phyloP scores from a whole-genome alignment of 2,113 vertebrate genomes.

The rabbit (Oryctolagus cuniculus) region DNA sequence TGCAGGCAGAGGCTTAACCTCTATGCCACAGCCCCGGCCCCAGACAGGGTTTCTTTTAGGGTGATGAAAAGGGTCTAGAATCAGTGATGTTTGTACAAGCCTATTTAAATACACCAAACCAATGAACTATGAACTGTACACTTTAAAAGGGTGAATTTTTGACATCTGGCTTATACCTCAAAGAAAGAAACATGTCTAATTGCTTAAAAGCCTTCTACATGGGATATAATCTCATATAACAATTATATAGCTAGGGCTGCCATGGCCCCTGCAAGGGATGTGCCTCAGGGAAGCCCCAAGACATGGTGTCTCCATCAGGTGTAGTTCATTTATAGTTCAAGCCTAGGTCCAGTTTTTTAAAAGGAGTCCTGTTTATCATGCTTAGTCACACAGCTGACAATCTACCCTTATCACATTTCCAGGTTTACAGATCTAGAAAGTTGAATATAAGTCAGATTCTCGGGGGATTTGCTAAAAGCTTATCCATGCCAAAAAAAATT shows the following conservation, averaged over 20 bases:
- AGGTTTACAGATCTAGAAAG: not conserved
- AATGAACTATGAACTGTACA: not conserved
- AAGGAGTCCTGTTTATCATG: not conserved
- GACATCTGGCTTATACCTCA: not conserved
- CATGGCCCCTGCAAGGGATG: not conserved
- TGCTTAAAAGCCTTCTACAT: not conserved
- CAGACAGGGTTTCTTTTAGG: not conserved
- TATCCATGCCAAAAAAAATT: not conserved
- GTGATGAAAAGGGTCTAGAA: not conserved
- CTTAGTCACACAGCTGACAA: not conserved
- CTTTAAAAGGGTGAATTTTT: constrained; percentile 18
- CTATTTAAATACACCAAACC: not conserved
- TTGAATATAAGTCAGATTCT: not conserved
- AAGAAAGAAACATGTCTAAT: not conserved
- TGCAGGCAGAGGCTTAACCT: too few relatives aligned
- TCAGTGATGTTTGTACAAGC: not conserved
- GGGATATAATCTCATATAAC: not conserved
- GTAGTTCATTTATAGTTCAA: constrained; percentile 26
- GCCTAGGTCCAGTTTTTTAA: not conserved
- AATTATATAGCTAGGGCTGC: not conserved
- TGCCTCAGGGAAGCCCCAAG: not conserved
- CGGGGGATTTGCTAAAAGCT: constrained; percentile 19
- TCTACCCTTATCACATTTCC: not conserved
- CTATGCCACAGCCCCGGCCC: too few relatives aligned
- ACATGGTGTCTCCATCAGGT: not conserved